A percentile compares a stretch with the other conserved stretches of the same genome.
Conservation (phyloP, 2,888 invertebrate genomes). For the Drosophila eohydei region DNA sequence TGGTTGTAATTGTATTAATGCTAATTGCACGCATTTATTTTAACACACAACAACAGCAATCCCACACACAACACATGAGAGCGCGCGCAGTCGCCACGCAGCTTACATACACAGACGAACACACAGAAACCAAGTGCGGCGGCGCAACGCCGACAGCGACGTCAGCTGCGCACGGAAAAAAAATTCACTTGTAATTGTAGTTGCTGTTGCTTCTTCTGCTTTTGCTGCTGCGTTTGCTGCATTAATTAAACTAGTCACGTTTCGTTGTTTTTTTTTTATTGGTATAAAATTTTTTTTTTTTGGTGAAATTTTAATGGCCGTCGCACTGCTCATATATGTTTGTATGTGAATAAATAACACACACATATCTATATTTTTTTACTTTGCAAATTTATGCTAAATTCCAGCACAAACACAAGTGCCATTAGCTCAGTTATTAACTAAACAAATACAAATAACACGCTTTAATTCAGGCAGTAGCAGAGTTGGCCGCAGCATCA, state of each 20-base stretch:
- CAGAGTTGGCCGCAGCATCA: neutral
- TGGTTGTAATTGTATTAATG: constrained; percentile 65
- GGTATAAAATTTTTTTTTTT: constrained; percentile 35
- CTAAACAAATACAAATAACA: constrained; percentile 34
- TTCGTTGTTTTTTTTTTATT: constrained; percentile 47
- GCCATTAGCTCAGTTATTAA: constrained; percentile 14
- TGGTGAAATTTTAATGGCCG: constrained; percentile 58
- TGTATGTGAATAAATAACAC: neutral
- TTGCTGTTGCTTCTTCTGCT: constrained; percentile 32
- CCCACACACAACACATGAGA: constrained; percentile 1
- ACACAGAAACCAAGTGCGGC: constrained; percentile 29
- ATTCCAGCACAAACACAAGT: constrained; percentile 6
- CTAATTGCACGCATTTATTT: constrained; percentile 73
- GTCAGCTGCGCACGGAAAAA: constrained; percentile 47
- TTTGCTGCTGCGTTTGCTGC: constrained; percentile 45
- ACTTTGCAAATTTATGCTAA: constrained; percentile 7
- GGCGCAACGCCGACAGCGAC: constrained; percentile 50
- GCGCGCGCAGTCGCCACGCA: constrained; percentile 35
- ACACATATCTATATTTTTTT: neutral
- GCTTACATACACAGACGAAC: constrained; percentile 24
- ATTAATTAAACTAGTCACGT: constrained; percentile 75
- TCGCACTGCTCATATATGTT: constrained; percentile 22
- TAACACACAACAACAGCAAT: constrained; percentile 33
- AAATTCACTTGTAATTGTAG: constrained; percentile 67
- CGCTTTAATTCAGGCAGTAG: constrained; percentile 24